Percentiles rank a stretch among this genome's conserved stretches.
Evolutionary conservation across 2,113 vertebrate species (phyloP).

Genomic region (Ictalurus furcatus): DNA sequence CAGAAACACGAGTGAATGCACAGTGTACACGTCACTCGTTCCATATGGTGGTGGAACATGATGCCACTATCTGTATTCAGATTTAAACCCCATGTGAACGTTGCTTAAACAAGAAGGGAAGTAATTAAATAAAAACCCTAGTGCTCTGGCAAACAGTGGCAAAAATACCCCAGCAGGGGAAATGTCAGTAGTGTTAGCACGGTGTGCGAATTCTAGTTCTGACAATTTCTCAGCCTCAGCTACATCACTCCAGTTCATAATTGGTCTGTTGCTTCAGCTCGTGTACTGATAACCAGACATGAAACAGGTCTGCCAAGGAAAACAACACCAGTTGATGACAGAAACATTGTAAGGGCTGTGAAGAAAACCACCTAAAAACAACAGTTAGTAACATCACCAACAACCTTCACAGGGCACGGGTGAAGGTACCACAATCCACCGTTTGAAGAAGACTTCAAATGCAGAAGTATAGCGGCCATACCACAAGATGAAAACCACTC

Average conservation of each 20-base stretch:
- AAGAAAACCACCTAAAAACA: no score
- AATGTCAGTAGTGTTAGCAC: not conserved
- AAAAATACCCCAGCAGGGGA: not conserved
- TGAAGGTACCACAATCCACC: no score
- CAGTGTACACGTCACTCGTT: not conserved
- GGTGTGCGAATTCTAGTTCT: not conserved
- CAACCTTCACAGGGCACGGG: no score
- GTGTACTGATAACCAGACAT: no score
- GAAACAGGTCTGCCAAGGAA: no score
- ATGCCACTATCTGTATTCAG: not conserved
- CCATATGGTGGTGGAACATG: not conserved
- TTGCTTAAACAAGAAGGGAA: not conserved
- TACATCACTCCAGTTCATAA: not conserved
- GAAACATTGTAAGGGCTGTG: no score
- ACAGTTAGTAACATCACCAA: no score
- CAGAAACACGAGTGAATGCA: not conserved
- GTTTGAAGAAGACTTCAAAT: no score
- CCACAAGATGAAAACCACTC: no score
- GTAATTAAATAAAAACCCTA: not conserved
- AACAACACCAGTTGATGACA: no score
- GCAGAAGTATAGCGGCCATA: no score
- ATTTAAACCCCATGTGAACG: not conserved
- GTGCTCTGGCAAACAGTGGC: not conserved
- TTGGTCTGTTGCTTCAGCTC: no score
- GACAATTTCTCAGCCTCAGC: not conserved